Evolutionary conservation across 2,888 invertebrate species (phyloP).

Genomic region (Lasius platythorax): DNA sequence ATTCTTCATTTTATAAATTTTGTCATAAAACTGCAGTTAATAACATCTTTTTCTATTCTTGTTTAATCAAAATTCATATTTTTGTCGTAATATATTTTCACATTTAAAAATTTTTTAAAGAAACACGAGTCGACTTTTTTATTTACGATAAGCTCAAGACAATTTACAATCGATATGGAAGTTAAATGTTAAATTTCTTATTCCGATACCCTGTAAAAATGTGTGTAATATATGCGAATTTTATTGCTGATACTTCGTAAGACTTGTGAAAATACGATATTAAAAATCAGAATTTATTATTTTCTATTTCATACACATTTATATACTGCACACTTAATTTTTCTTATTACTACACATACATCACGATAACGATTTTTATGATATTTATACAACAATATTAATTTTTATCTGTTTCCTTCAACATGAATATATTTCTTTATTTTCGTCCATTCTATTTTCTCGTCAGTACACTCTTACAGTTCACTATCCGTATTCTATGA

Average conservation of each 20-base stretch:
- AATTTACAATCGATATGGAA: neutral
- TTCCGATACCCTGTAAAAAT: neutral
- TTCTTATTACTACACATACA: neutral
- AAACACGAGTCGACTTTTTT: neutral
- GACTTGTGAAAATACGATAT: constrained; percentile 8
- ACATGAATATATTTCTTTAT: neutral
- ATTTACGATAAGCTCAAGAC: neutral
- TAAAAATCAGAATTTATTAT: constrained; percentile 15
- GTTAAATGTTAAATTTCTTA: neutral
- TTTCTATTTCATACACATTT: neutral
- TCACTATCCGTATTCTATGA: neutral
- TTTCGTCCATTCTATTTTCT: constrained; percentile 7
- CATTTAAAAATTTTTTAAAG: neutral
- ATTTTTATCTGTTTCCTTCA: neutral
- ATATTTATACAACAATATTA: neutral
- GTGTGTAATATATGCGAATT: constrained; percentile 5
- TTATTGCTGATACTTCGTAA: constrained; percentile 6
- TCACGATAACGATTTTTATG: neutral
- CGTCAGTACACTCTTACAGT: neutral
- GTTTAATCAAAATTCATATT: neutral
- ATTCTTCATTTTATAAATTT: constrained; percentile 1
- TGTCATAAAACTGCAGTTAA: neutral
- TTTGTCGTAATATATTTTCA: neutral
- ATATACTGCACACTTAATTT: neutral
- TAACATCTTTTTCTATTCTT: neutral